Conservation (phyloP, 1,140 invertebrate species). For the Drosophila truncata region DNA sequence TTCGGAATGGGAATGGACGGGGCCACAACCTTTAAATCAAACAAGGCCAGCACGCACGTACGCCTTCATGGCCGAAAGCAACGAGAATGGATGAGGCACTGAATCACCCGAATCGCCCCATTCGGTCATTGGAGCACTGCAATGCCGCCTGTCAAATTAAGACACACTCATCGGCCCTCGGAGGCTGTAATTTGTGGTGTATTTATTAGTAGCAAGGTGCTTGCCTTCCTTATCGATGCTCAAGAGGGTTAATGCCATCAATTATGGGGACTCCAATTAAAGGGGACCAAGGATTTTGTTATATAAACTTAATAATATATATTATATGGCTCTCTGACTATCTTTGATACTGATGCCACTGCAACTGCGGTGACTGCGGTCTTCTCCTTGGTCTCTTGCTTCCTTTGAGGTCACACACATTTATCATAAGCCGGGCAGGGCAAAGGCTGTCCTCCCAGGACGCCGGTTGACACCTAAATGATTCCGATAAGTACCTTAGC, state of each 20-base stretch:
- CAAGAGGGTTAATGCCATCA: slow-evolving; percentile 2
- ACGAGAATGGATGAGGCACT: slow-evolving; percentile 45
- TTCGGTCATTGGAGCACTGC: slow-evolving; percentile 20
- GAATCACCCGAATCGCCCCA: slow-evolving; percentile 38
- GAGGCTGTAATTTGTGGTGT: slow-evolving; percentile 28
- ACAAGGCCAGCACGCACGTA: slow-evolving; percentile 48
- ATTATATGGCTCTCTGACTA: background rate
- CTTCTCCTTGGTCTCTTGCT: background rate
- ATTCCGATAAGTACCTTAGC: slow-evolving; percentile 36
- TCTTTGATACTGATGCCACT: background rate
- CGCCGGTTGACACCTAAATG: slow-evolving; percentile 26
- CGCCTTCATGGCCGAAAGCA: slow-evolving; percentile 27
- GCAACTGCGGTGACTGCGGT: slow-evolving; percentile 5
- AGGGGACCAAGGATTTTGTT: background rate
- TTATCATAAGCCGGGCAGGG: slow-evolving; percentile 19
- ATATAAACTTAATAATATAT: background rate
- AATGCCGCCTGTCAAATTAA: slow-evolving; percentile 34
- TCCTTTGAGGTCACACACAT: slow-evolving; percentile 9
- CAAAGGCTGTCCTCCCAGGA: background rate
- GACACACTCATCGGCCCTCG: slow-evolving; percentile 20
- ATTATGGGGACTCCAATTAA: background rate
- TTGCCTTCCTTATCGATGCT: slow-evolving; percentile 2
- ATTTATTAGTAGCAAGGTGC: slow-evolving; percentile 21
- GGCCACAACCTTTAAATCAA: slow-evolving; percentile 41
- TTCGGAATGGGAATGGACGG: background rate